Percentiles rank a stretch among this genome's conserved stretches.
Evolutionary conservation across 2,797 vertebrate genomes (phyloP).

Genomic region (Poliocrania exsul): DNA sequence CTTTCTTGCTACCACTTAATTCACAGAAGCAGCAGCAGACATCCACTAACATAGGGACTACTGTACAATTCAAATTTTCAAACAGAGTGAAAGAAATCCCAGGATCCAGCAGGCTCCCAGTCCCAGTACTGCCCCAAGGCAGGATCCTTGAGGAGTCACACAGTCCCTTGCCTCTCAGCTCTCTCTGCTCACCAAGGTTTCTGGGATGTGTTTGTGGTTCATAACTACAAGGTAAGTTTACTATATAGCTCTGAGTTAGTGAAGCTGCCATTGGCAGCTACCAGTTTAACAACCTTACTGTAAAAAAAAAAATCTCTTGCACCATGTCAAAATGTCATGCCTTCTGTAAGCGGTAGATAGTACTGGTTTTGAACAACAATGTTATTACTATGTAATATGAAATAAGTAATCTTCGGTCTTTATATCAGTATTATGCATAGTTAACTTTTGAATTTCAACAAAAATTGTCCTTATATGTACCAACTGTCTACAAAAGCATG

Average conservation of each 20-base stretch:
- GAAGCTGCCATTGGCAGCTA: neutral
- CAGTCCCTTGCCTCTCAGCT: neutral
- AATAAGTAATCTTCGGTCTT: neutral
- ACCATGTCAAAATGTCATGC: neutral
- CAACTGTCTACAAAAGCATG: neutral
- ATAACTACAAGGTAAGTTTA: neutral
- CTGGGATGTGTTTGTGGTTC: neutral
- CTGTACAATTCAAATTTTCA: neutral
- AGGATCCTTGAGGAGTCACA: neutral
- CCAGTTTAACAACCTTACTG: neutral
- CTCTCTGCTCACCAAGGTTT: neutral
- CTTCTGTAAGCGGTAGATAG: neutral
- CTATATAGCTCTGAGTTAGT: neutral
- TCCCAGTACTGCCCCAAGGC: neutral
- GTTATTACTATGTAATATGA: neutral
- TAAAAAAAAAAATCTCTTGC: neutral
- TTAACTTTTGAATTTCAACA: neutral
- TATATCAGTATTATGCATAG: neutral
- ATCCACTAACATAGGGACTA: neutral
- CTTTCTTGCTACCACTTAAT: neutral
- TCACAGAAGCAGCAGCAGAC: neutral
- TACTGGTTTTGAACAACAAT: neutral
- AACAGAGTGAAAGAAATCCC: rapidly evolving
- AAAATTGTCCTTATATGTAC: neutral
- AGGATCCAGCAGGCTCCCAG: neutral